These are phyloP conservation scores for Macrostomum lignano DNA, from an alignment of 1,140 invertebrate genomes.

Conservation along the genomic window DNA sequence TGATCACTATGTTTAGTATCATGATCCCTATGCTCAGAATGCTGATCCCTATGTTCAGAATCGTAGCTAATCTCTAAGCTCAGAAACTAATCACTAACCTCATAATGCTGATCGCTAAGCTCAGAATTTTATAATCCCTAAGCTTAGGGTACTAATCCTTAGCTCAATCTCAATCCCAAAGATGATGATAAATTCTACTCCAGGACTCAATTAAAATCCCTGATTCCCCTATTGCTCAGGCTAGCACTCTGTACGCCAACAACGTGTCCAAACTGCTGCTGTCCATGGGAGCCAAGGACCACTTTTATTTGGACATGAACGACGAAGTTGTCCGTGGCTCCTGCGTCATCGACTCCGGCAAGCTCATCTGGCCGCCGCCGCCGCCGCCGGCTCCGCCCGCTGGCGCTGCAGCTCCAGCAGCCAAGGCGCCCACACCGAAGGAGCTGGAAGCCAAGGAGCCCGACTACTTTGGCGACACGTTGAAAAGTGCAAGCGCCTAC, in stretches of 20 bases:
- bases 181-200: too few relatives aligned
- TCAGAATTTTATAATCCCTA: too few relatives aligned
- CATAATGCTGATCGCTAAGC: too few relatives aligned
- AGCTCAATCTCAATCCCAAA: too few relatives aligned
- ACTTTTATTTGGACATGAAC: constrained; percentile 46
- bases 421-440: constrained; percentile 16
- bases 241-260: constrained; percentile 55
- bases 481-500: constrained; percentile 41
- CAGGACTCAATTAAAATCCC: too few relatives aligned
- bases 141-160: too few relatives aligned
- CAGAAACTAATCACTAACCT: too few relatives aligned
- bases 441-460: constrained; percentile 20
- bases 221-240: too few relatives aligned
- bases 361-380: constrained; percentile 49
- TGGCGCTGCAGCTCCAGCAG: constrained; percentile 15
- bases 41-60: too few relatives aligned
- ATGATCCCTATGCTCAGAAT: too few relatives aligned
- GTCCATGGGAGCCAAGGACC: constrained; percentile 46
- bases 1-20: too few relatives aligned
- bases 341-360: constrained; percentile 27
- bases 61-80: too few relatives aligned
- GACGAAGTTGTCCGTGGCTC: constrained; percentile 58
- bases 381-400: constrained; percentile 26
- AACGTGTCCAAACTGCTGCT: constrained; percentile 60
- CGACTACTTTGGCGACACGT: constrained; percentile 30